phyloP scores from a whole-genome alignment of 2,888 invertebrate genomes.

The Spodoptera exigua region DNA sequence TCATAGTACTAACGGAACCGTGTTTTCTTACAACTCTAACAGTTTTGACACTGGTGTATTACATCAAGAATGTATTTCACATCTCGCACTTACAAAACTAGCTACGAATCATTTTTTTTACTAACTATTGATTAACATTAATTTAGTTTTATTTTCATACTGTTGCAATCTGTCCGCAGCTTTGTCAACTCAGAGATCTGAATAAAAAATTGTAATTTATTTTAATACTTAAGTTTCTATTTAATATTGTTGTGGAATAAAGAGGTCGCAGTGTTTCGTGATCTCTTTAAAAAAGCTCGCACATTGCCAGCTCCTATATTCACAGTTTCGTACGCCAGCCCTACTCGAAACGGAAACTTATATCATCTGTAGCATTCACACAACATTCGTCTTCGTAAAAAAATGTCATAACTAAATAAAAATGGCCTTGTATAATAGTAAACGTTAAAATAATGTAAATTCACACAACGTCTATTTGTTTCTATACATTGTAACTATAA shows the following conservation, averaged over 20 bases:
- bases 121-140: not conserved
- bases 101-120: not conserved
- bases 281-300: not conserved
- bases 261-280: not conserved
- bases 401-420: constrained; percentile 66
- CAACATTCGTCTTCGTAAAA: constrained; percentile 64
- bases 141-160: not conserved
- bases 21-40: no score
- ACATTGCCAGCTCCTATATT: not conserved
- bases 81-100: no score
- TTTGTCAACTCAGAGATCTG: not conserved
- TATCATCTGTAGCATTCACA: constrained; percentile 57
- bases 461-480: constrained; percentile 72
- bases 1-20: no score
- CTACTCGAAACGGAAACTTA: constrained; percentile 40
- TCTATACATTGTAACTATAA: constrained; percentile 73
- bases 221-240: no score
- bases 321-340: constrained; percentile 50
- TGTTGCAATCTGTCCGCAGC: not conserved
- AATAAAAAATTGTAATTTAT: not conserved
- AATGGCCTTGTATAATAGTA: constrained; percentile 85
- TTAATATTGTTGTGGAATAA: not conserved
- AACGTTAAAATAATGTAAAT: constrained; percentile 75
- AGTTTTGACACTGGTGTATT: no score
- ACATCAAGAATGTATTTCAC: no score